Percentiles rank a stretch among this genome's conserved stretches.
These are phyloP conservation scores for Takifugu ocellatus DNA, from an alignment of 2,797 vertebrate species.

Conservation along the genomic window DNA sequence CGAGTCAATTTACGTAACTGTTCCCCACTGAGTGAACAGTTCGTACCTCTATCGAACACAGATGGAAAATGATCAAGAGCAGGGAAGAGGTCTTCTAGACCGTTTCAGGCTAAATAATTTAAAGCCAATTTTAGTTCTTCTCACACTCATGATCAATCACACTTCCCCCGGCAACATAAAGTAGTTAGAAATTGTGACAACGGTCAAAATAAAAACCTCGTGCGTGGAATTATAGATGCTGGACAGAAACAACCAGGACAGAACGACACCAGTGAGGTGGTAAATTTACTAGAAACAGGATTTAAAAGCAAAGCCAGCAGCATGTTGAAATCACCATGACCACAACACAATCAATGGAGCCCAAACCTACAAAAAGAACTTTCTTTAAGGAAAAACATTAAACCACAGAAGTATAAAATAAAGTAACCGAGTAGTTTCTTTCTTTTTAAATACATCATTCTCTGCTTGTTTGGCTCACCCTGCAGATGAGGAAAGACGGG, in stretches of 20 bases:
- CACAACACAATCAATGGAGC: too few species aligned
- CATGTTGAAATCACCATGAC: too few species aligned
- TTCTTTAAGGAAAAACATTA: neutral
- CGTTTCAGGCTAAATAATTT: slow-evolving; percentile 3
- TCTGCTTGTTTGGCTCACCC: slow-evolving; percentile 64
- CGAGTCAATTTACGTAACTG: slow-evolving; percentile 60
- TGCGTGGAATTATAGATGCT: too few species aligned
- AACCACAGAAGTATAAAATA: neutral
- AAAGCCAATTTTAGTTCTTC: neutral
- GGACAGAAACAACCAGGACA: too few species aligned
- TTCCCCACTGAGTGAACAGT: slow-evolving; percentile 46
- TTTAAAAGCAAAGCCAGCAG: neutral
- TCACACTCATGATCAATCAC: neutral
- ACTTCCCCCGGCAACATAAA: neutral
- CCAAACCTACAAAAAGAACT: too few species aligned
- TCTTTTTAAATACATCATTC: neutral
- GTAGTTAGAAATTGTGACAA: too few species aligned
- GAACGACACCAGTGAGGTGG: too few species aligned
- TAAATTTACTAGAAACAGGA: neutral
- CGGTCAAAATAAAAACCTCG: too few species aligned
- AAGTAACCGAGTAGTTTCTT: neutral
- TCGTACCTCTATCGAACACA: slow-evolving; percentile 27
- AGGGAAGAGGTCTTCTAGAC: slow-evolving; percentile 3
- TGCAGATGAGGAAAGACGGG: slow-evolving; percentile 72
- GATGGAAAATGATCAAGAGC: slow-evolving; percentile 13